phyloP scores from a whole-genome alignment of 2,113 vertebrate species.

The Bagarius yarrelli region DNA sequence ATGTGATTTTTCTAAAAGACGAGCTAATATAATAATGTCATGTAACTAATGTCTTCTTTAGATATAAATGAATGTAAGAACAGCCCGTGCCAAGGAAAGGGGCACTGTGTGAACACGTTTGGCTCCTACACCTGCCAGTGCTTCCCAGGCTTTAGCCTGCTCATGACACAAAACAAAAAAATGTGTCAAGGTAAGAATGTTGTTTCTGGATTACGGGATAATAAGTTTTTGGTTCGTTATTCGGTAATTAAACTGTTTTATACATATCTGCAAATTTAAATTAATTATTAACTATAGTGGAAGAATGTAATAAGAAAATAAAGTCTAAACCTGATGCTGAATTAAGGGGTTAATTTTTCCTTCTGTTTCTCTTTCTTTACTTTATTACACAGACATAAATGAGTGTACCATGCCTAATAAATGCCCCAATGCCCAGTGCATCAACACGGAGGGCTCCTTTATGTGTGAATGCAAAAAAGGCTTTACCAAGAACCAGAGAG shows the following conservation, averaged over 20 bases:
- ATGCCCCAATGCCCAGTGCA: conserved; percentile 80
- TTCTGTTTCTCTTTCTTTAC: conserved; percentile 47
- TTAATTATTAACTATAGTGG: background rate
- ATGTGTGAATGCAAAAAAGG: conserved; percentile 83
- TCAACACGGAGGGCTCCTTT: conserved; percentile 87
- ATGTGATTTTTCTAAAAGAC: background rate
- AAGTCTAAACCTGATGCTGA: background rate
- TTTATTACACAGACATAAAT: conserved; percentile 75
- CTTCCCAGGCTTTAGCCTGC: conserved; percentile 78
- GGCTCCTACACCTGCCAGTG: conserved; percentile 88
- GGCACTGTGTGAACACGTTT: conserved; percentile 81
- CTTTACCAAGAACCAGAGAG: conserved; percentile 75
- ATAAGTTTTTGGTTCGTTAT: conserved; percentile 15
- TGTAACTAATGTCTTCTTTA: conserved; percentile 51
- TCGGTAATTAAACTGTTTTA: background rate
- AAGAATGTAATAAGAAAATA: background rate
- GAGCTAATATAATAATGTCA: background rate
- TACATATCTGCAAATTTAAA: background rate
- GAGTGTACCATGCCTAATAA: conserved; percentile 81
- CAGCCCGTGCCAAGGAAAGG: conserved; percentile 81
- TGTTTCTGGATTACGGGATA: background rate
- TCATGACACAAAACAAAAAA: conserved; percentile 73
- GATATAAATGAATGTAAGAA: conserved; percentile 86
- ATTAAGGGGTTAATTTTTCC: background rate
- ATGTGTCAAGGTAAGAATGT: conserved; percentile 83